Conservation (phyloP, 2,113 vertebrate genomes). For the Emydura subglobosa region DNA sequence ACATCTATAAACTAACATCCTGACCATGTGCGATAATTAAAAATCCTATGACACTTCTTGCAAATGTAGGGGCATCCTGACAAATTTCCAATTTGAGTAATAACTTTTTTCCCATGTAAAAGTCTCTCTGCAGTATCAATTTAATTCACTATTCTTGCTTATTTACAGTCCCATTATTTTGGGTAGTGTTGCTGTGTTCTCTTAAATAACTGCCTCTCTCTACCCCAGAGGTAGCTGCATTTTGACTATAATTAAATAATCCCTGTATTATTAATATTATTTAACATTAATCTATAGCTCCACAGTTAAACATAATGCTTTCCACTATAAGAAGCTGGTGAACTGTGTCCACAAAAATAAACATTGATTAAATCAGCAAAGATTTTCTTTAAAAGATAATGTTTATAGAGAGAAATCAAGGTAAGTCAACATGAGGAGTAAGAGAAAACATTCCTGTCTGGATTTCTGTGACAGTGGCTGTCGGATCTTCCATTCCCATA, state of each 20-base stretch:
- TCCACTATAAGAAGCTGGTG: background rate
- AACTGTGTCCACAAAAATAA: constrained; percentile 6
- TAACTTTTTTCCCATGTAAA: background rate
- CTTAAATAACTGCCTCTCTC: background rate
- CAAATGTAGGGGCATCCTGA: background rate
- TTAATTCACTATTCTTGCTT: background rate
- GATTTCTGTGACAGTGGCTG: background rate
- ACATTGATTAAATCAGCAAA: background rate
- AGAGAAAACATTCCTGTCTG: background rate
- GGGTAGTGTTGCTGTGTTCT: background rate
- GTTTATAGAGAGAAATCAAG: background rate
- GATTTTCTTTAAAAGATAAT: background rate
- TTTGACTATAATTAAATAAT: background rate
- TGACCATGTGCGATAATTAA: background rate
- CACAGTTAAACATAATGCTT: background rate
- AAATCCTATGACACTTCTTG: background rate
- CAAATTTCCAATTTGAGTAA: background rate
- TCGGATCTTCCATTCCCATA: background rate
- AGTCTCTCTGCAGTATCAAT: background rate
- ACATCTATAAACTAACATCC: background rate
- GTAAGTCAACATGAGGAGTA: background rate
- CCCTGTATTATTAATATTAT: background rate
- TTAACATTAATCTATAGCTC: background rate
- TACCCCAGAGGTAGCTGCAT: background rate
- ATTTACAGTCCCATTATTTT: background rate